Conservation (phyloP, 2,797 vertebrate species). For the Ctenochaetus hawaiiensis region DNA sequence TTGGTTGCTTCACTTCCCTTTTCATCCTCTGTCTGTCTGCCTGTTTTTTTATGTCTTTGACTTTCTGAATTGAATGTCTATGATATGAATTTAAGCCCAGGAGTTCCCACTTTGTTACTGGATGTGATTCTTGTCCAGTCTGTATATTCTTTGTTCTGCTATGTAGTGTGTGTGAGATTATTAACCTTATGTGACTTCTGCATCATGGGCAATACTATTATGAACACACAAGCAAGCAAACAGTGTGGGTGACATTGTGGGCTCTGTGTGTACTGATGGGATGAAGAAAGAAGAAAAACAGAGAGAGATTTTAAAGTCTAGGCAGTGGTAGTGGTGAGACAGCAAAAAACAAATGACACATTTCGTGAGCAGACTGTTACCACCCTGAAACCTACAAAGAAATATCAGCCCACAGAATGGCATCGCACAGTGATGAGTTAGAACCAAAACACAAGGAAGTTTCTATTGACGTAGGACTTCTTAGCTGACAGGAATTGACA, state of each 20-base stretch:
- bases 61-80: conserved; percentile 7
- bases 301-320: conserved; percentile 32
- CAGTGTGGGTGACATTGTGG: conserved; percentile 40
- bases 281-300: conserved; percentile 27
- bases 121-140: conserved; percentile 22
- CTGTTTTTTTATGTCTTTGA: conserved; percentile 8
- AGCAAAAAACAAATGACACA: conserved; percentile 31
- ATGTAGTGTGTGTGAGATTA: conserved; percentile 12
- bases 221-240: conserved; percentile 23
- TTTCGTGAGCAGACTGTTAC: conserved; percentile 17
- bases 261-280: not conserved
- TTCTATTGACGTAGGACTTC: not conserved
- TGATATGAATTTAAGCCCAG: conserved; percentile 19
- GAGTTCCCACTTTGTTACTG: conserved; percentile 23
- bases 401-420: conserved; percentile 14
- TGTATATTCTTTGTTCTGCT: conserved; percentile 1
- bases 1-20: conserved; percentile 25
- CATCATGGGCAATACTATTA: not conserved
- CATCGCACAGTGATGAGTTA: conserved; percentile 24
- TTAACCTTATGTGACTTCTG: conserved; percentile 17
- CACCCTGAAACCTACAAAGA: conserved; percentile 14
- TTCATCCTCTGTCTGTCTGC: not conserved
- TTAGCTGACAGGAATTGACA: conserved; percentile 11
- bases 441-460: conserved; percentile 9
- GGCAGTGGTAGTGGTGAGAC: conserved; percentile 39